These are phyloP conservation scores for Macrosoma leucophasiata DNA, from an alignment of 2,888 invertebrate species.

Conservation along the genomic window DNA sequence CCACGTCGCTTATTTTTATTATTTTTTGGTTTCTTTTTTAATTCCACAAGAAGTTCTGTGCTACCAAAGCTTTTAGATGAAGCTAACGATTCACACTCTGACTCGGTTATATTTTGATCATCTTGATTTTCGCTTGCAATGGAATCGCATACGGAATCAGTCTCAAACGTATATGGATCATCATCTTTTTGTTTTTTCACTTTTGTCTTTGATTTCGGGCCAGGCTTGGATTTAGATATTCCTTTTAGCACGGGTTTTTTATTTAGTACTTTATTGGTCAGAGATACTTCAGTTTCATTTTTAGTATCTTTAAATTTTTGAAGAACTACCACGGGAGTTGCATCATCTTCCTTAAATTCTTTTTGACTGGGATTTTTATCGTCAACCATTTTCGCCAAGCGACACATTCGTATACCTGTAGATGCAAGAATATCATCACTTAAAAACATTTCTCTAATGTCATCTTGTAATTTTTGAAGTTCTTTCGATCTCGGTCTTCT, in stretches of 20 bases:
- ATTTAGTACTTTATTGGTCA: constrained; percentile 25
- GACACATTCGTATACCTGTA: constrained; percentile 79
- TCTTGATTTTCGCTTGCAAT: constrained; percentile 35
- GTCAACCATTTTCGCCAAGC: constrained; percentile 70
- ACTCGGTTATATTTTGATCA: constrained; percentile 38
- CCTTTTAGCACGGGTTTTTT: constrained; percentile 31
- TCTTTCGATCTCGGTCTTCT: constrained; percentile 63
- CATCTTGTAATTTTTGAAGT: constrained; percentile 79
- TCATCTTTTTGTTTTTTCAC: constrained; percentile 27
- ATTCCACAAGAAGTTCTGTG: constrained; percentile 41
- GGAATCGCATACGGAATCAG: constrained; percentile 46
- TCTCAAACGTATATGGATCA: constrained; percentile 58
- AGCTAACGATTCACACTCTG: constrained; percentile 46
- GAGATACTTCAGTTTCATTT: constrained; percentile 24
- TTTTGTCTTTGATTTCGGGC: constrained; percentile 53
- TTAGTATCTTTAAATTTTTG: constrained; percentile 44
- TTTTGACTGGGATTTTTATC: constrained; percentile 37
- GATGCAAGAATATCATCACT: constrained; percentile 77
- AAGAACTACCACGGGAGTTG: constrained; percentile 41
- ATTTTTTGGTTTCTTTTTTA: constrained; percentile 48
- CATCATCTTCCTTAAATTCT: constrained; percentile 26
- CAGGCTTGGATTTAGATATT: constrained; percentile 38
- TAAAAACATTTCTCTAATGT: constrained; percentile 82
- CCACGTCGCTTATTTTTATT: constrained; percentile 50
- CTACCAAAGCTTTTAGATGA: constrained; percentile 50